Evolutionary conservation across 2,888 invertebrate genomes (phyloP), one percentile per base, ranked within the genome.

Genomic region (Phengaris arion): DNA sequence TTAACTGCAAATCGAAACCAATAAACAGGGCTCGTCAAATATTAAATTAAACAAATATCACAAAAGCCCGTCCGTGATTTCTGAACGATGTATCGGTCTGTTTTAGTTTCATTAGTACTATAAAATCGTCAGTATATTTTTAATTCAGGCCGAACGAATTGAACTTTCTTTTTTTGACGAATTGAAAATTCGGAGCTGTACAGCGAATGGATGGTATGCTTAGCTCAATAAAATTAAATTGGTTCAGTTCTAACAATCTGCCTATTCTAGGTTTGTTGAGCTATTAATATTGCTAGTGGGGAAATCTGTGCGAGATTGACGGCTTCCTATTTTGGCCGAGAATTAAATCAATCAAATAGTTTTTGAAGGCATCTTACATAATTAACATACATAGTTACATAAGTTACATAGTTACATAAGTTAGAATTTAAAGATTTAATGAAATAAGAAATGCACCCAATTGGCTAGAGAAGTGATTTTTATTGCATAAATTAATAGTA

Each of bases 241-340:
- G 70, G 70, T 70, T 51, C 70, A 22, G 12, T 70, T 70, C 15
- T 70, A 70, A 70, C 70, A 59, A 59, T 46, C 68, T 68, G 68
- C 68, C 68, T 68, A 46, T 46, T 68, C 68, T 69, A 48, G 48
- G 46, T 69, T 69, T 48, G 48, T 69, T 69, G 69, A 69, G 15
- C 69, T 69, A 46, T 69, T 69, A 45, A 69, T 46, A 46, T 69
- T 48, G 69, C 59, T 59, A 59, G 22, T 59, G 69, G 46, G 46
- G 48, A n/a, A 48, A 48, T 69, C 45, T 69, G 69, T 46, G 69
- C 15, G n/a, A 15, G 46, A 46, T n/a, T 45, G 46, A 15, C 48
- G n/a, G 45, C n/a, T 48, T 13, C 68, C 68, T 68, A 68, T 45
- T 48, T n/a, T 9, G 59, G 22, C 15, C 8, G 59, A 59, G 54